Percentiles rank a stretch among this genome's conserved stretches.
Evolutionary conservation across 2,888 invertebrate genomes (phyloP).

Genomic region (Erebia palarica): DNA sequence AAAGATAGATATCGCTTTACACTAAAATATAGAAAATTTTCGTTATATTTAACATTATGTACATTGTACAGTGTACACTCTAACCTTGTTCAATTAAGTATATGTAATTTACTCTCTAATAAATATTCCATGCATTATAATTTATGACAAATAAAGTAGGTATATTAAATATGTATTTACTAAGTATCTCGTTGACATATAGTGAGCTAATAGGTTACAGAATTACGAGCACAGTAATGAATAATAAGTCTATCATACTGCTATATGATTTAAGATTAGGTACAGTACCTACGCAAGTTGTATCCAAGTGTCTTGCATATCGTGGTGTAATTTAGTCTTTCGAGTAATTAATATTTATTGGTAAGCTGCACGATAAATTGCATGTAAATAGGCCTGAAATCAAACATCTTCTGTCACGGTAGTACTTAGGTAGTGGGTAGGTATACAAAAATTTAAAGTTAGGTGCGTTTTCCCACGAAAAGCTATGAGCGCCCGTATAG

Average conservation of each 20-base stretch:
- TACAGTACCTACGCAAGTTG: background rate
- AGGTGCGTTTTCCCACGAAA: no score
- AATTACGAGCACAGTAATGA: conserved; percentile 20
- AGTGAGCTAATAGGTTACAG: conserved; percentile 14
- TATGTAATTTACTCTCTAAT: conserved; percentile 1
- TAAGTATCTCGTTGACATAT: conserved; percentile 11
- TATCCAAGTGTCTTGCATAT: conserved; percentile 4
- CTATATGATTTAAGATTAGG: conserved; percentile 24
- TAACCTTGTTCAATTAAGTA: background rate
- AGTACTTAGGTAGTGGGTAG: no score
- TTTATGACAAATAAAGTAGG: conserved; percentile 8
- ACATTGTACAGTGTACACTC: background rate
- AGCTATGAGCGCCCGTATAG: no score
- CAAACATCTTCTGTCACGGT: background rate
- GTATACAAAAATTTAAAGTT: no score
- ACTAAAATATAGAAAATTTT: no score
- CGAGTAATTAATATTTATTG: background rate
- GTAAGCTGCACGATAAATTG: background rate
- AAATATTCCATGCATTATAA: conserved; percentile 8
- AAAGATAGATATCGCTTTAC: no score
- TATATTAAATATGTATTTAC: conserved; percentile 8
- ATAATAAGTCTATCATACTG: conserved; percentile 23
- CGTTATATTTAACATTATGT: no score
- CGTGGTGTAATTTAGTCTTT: conserved; percentile 5
- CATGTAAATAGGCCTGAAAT: background rate